Percentiles rank a stretch among this genome's conserved stretches.
Evolutionary conservation across 2,113 vertebrate species (phyloP).

Genomic region (Mus pahari): DNA sequence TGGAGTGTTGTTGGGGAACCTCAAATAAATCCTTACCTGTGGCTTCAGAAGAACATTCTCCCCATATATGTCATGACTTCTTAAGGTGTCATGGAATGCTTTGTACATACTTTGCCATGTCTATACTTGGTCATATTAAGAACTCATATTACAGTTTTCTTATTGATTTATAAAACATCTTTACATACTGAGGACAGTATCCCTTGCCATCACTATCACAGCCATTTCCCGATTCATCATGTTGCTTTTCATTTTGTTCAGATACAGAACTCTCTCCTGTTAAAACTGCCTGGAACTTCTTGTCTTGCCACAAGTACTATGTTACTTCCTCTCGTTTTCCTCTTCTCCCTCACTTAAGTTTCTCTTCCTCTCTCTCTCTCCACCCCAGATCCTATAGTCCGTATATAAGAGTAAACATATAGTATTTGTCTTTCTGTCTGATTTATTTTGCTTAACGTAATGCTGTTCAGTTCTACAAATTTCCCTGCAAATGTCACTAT

Average conservation of each 20-base stretch:
- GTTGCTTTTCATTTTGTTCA: not conserved
- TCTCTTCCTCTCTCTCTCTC: not conserved
- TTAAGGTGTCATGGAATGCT: too few species aligned
- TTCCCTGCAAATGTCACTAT: not conserved
- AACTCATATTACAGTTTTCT: not conserved
- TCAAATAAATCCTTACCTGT: constrained; percentile 24
- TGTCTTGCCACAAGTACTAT: not conserved
- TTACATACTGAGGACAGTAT: not conserved
- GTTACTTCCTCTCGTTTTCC: not conserved
- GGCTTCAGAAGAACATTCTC: not conserved
- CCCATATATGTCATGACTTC: too few species aligned
- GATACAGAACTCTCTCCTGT: too few species aligned
- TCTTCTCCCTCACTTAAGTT: not conserved
- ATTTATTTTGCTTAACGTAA: not conserved
- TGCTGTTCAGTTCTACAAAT: not conserved
- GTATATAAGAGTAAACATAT: not conserved
- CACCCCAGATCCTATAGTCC: not conserved
- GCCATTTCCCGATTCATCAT: not conserved
- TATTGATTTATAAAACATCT: not conserved
- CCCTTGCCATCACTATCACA: not conserved
- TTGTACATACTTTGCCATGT: not conserved
- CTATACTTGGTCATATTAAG: not conserved
- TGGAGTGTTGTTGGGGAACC: not conserved
- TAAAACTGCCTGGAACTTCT: too few species aligned
- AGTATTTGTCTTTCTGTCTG: not conserved